Evolutionary conservation across 2,888 invertebrate species (phyloP), one percentile per base, ranked within the genome.

Genomic region (Ormyrus nitidulus): DNA sequence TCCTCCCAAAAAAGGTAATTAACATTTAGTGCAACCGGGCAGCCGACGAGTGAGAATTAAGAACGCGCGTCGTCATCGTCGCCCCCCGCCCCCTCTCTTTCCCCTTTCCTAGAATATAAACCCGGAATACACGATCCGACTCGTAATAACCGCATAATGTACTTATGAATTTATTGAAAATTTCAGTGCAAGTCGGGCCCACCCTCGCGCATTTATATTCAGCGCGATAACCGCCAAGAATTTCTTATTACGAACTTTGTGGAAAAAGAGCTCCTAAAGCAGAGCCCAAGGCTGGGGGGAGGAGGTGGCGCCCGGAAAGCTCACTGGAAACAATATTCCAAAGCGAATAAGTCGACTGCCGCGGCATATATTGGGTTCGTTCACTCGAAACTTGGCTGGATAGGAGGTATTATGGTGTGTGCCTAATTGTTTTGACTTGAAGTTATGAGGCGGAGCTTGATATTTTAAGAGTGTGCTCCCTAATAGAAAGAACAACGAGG

Each of bases 181-280:
- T 79, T 79, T 74, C 58, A 56, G 46, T 49, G 64, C 62, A 69
- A 74, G 58, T 77, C 44, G 59, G 5, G 34, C 49, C 49, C 46
- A n/a, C 54, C 54, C 71, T 34, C 54, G 59, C 61, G 34, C 62
- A 79, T 79, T 79, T 79, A 79, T 79, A 79, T 79, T 79, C 79
- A 79, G 69, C 64, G 58, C 68, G 74, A 79, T 74, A 79, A 70
- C 79, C 79, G 34, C 74, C 73, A 79, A 74, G 79, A 79, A 79
- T 79, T 79, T 79, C 79, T 79, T 79, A 79, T 79, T 74, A 79
- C 62, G 69, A 79, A 79, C 49, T 74, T 79, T 58, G 59, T 5
- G 51, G 62, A 48, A 74, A 74, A 79, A 58, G 49, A 71, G 44
- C 61, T 51, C 44, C 56, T 19, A 66, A 66, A 74, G 74, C 66